These are phyloP conservation scores for Drosophila littoralis DNA, from an alignment of 1,140 invertebrate species.

Conservation along the genomic window DNA sequence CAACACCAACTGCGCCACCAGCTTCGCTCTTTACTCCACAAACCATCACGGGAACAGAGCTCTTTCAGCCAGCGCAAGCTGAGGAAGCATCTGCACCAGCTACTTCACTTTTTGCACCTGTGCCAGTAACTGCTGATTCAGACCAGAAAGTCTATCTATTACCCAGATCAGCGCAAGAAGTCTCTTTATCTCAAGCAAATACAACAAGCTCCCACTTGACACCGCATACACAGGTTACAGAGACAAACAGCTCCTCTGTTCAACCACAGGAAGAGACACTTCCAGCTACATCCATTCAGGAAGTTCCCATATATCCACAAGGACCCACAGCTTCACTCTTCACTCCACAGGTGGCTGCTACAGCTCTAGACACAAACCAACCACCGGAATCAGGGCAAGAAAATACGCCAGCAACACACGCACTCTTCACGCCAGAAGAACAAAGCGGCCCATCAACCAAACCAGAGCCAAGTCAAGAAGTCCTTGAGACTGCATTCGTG, in stretches of 20 bases:
- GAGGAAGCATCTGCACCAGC: background rate
- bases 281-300: background rate
- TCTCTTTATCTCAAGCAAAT: background rate
- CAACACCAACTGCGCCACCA: background rate
- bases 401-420: background rate
- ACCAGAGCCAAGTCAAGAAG: background rate
- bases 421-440: conserved; percentile 1
- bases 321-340: conserved; percentile 16
- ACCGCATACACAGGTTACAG: background rate
- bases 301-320: background rate
- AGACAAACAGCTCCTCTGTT: background rate
- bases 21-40: background rate
- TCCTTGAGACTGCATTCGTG: background rate
- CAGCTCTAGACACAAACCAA: background rate
- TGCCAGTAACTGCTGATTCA: background rate
- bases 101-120: conserved; percentile 7
- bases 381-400: conserved; percentile 5
- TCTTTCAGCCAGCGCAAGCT: background rate
- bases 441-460: background rate
- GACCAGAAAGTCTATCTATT: conserved; percentile 24
- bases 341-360: background rate
- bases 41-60: background rate
- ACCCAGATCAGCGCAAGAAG: conserved; percentile 11
- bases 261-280: background rate
- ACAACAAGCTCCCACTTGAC: background rate